Conservation (phyloP, 2,888 invertebrate genomes). For the Strigamia maritima region DNA sequence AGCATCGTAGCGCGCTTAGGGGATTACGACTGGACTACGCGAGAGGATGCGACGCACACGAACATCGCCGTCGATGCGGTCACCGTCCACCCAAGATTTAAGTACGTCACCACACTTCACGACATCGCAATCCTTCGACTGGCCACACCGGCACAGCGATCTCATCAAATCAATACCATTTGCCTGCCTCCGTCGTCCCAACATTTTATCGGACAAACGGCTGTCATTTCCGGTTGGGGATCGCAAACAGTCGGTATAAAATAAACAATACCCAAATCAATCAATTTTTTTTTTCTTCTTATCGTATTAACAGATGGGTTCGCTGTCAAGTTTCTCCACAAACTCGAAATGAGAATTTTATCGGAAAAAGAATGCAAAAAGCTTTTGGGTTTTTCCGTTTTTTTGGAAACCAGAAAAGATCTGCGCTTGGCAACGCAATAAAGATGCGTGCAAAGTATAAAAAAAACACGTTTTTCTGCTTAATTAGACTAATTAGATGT, state of each 20-base stretch:
- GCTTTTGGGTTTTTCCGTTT: background rate
- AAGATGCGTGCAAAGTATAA: background rate
- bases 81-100: background rate
- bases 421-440: background rate
- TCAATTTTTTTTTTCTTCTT: background rate
- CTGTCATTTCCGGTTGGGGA: constrained; percentile 6
- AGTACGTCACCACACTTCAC: background rate
- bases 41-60: background rate
- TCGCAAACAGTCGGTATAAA: background rate
- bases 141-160: background rate
- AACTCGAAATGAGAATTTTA: background rate
- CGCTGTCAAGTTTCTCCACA: background rate
- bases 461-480: background rate
- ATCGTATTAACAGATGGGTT: background rate
- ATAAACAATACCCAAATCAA: background rate
- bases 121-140: background rate
- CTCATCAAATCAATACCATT: background rate
- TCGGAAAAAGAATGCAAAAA: background rate
- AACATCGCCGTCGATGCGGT: background rate
- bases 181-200: background rate
- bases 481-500: too few species aligned
- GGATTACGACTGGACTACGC: background rate
- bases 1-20: background rate
- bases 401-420: background rate
- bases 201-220: background rate